phyloP scores from a whole-genome alignment of 1,140 invertebrate species.

The Drosophila pruinosa region DNA sequence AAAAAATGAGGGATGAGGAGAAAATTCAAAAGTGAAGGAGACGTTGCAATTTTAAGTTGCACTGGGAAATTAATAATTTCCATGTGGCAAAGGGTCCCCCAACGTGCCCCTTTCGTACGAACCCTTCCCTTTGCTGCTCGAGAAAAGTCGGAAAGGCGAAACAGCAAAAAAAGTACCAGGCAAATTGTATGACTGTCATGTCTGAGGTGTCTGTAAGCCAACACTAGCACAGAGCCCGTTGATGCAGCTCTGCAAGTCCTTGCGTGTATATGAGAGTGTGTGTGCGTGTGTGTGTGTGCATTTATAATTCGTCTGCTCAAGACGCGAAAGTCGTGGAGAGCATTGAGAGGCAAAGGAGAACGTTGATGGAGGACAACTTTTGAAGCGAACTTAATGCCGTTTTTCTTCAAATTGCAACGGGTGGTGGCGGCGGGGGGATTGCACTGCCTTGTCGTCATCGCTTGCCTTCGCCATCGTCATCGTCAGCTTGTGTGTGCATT shows the following conservation, averaged over 20 bases:
- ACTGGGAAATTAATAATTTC: slow-evolving; percentile 72
- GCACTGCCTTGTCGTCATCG: background rate
- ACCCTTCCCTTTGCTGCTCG: background rate
- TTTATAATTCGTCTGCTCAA: slow-evolving; percentile 70
- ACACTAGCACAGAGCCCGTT: slow-evolving; percentile 24
- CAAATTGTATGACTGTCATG: slow-evolving; percentile 46
- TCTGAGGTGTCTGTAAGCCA: slow-evolving; percentile 48
- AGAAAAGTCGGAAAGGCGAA: slow-evolving; percentile 1
- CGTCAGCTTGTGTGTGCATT: slow-evolving; percentile 60
- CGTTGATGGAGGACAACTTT: slow-evolving; percentile 26
- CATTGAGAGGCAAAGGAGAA: background rate
- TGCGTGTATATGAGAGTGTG: background rate
- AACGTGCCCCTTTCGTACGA: no score
- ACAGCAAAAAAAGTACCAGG: slow-evolving; percentile 3
- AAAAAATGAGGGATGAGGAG: background rate
- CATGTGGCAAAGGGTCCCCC: slow-evolving; percentile 44
- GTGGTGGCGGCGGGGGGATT: background rate
- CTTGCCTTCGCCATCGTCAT: background rate
- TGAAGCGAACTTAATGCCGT: slow-evolving; percentile 64
- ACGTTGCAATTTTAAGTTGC: slow-evolving; percentile 72
- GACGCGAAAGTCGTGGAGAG: slow-evolving; percentile 41
- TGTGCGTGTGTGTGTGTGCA: slow-evolving; percentile 45
- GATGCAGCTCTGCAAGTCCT: background rate
- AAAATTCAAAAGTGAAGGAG: slow-evolving; percentile 17
- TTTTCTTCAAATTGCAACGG: slow-evolving; percentile 29